Conservation (phyloP, 2,113 vertebrate species). For the Rhineura floridana region DNA sequence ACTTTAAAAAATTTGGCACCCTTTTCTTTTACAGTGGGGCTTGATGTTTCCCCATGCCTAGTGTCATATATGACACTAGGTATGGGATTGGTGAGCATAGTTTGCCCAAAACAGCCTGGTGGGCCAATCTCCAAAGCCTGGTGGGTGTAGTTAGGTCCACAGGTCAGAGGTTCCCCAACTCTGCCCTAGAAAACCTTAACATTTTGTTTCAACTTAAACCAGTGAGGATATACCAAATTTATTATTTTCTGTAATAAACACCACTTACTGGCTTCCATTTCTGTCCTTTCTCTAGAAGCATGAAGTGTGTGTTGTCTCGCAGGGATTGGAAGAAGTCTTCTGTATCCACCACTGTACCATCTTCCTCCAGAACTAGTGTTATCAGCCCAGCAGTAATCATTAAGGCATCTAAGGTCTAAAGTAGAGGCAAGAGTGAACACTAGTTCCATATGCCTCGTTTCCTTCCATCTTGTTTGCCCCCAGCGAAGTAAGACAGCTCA, state of each 20-base stretch:
- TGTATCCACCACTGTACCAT: constrained; percentile 86
- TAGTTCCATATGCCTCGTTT: rapidly evolving
- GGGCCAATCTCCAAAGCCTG: no score
- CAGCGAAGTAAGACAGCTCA: background rate
- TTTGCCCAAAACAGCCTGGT: no score
- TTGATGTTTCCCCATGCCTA: no score
- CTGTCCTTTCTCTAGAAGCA: constrained; percentile 83
- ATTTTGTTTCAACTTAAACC: background rate
- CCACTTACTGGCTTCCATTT: constrained; percentile 81
- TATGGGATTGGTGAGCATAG: no score
- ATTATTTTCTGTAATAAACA: background rate
- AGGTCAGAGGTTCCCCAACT: no score
- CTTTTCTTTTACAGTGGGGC: no score
- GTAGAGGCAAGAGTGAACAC: constrained; percentile 3
- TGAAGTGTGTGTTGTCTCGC: constrained; percentile 78
- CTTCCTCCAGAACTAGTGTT: constrained; percentile 87
- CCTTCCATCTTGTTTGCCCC: background rate
- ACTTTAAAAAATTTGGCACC: no score
- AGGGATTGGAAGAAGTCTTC: constrained; percentile 87
- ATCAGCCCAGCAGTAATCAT: constrained; percentile 73
- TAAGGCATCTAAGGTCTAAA: constrained; percentile 80
- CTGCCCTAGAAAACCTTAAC: no score
- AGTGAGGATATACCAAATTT: background rate
- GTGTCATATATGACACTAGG: no score
- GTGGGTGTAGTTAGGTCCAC: no score